Evolutionary conservation across 2,888 invertebrate genomes (phyloP).

Genomic region (Epicampocera succincta): DNA sequence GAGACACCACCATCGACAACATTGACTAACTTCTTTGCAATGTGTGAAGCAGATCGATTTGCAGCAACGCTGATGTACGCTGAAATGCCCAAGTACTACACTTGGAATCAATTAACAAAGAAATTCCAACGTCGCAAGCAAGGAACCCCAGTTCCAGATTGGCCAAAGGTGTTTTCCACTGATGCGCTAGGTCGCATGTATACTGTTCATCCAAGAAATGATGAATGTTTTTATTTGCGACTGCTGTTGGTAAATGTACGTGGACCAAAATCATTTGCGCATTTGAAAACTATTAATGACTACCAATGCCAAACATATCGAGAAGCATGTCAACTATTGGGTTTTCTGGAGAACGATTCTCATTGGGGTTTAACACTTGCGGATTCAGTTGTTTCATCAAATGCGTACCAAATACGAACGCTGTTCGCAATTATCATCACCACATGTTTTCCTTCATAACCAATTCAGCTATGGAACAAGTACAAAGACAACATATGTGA

Average conservation of each 20-base stretch:
- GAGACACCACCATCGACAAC: constrained; percentile 31
- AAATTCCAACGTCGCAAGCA: constrained; percentile 21
- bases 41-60: constrained; percentile 42
- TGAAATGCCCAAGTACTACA: constrained; percentile 38
- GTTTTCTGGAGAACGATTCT: not conserved
- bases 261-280: not conserved
- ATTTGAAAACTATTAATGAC: not conserved
- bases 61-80: constrained; percentile 27
- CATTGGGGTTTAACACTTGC: not conserved
- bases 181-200: not conserved
- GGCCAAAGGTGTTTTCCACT: constrained; percentile 17
- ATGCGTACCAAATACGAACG: not conserved
- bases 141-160: constrained; percentile 23
- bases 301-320: not conserved
- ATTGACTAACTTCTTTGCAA: constrained; percentile 43
- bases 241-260: not conserved
- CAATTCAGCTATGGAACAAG: not conserved
- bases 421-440: not conserved
- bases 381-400: not conserved
- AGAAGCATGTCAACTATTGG: constrained; percentile 5
- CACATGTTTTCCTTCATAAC: not conserved
- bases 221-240: constrained; percentile 3
- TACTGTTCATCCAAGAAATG: not conserved
- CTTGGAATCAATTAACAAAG: constrained; percentile 22
- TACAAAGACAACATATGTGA: not conserved